Percentiles rank a stretch among this genome's conserved stretches.
Evolutionary conservation across 2,113 vertebrate genomes (phyloP).

Genomic region (Scortum barcoo): DNA sequence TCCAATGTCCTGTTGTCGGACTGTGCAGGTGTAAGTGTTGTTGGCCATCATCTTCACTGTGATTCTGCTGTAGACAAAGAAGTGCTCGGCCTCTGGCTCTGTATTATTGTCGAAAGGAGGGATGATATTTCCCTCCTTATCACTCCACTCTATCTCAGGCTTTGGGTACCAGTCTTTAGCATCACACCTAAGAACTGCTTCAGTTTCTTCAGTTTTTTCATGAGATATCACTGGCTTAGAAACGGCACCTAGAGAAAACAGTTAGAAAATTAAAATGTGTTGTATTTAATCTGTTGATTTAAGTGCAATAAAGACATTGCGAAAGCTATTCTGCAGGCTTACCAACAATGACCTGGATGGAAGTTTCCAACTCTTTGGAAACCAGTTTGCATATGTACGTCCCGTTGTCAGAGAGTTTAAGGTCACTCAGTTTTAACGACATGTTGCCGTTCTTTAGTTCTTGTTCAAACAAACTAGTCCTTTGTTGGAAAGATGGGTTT

Average conservation of each 20-base stretch:
- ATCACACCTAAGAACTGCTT: not conserved
- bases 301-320: not conserved
- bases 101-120: not conserved
- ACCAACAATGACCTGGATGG: not conserved
- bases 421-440: not conserved
- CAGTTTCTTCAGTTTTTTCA: not conserved
- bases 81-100: not conserved
- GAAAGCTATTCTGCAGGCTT: not conserved
- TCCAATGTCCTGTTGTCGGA: not conserved
- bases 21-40: not conserved
- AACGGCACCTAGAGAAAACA: not conserved
- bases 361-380: not conserved
- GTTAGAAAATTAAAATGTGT: not conserved
- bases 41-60: not conserved
- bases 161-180: not conserved
- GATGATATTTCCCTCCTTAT: not conserved
- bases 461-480: not conserved
- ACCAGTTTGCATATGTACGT: not conserved
- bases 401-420: not conserved
- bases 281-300: not conserved
- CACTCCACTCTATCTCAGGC: slow-evolving; percentile 12
- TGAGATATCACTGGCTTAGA: not conserved
- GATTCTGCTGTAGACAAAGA: not conserved
- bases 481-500: not conserved
- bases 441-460: not conserved